phyloP scores from a whole-genome alignment of 2,113 vertebrate species.

The Aplodontia rufa region DNA sequence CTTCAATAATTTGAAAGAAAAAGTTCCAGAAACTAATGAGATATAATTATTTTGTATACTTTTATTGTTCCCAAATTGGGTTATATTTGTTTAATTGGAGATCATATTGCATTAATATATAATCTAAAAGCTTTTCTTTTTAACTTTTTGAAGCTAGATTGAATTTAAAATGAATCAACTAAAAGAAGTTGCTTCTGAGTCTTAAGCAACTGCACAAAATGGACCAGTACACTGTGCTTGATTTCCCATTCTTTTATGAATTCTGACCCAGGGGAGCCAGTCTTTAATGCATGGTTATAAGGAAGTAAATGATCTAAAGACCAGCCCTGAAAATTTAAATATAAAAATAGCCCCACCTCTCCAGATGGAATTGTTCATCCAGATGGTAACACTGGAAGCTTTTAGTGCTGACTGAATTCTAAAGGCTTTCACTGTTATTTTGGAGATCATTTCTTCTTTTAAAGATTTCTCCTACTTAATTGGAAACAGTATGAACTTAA shows the following conservation, averaged over 20 bases:
- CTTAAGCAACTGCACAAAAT: background rate
- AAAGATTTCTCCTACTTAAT: constrained; percentile 62
- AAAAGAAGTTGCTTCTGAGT: background rate
- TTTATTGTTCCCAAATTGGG: constrained; percentile 11
- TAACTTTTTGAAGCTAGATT: background rate
- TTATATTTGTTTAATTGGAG: background rate
- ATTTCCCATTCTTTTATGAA: constrained; percentile 48
- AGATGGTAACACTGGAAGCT: constrained; percentile 25
- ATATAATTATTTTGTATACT: background rate
- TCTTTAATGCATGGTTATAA: constrained; percentile 38
- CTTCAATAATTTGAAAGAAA: background rate
- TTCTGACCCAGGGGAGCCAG: constrained; percentile 11
- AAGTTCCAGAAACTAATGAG: background rate
- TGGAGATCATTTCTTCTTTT: constrained; percentile 55
- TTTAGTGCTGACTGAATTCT: constrained; percentile 58
- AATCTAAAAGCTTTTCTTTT: constrained; percentile 2
- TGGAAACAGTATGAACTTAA: constrained; percentile 66
- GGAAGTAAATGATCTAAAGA: constrained; percentile 38
- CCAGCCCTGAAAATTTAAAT: constrained; percentile 43
- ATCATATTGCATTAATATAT: background rate
- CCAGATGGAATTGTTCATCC: constrained; percentile 58
- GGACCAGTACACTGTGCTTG: background rate
- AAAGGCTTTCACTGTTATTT: constrained; percentile 66
- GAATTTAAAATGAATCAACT: background rate
- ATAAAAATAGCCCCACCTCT: constrained; percentile 27